phyloP scores from a whole-genome alignment of 2,113 vertebrate genomes.

The Catharus minimus region DNA sequence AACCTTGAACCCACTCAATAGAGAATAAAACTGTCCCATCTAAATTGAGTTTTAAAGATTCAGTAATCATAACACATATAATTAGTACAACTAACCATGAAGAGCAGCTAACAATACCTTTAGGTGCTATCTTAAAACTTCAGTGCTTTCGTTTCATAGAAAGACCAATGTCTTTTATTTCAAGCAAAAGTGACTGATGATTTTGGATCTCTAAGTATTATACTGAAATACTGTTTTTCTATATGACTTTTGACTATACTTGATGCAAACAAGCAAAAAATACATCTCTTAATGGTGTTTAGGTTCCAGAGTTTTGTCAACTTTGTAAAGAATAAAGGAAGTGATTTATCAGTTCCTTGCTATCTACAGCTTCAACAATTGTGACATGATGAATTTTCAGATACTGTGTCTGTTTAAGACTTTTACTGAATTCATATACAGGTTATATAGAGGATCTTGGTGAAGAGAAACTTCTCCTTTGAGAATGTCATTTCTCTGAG shows the following conservation, averaged over 20 bases:
- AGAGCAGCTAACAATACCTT: neutral
- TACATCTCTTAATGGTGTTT: neutral
- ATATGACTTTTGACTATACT: neutral
- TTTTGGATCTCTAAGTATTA: neutral
- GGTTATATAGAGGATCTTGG: neutral
- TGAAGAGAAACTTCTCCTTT: constrained; percentile 8
- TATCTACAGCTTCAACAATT: neutral
- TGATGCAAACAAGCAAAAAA: neutral
- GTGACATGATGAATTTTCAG: neutral
- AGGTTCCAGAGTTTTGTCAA: neutral
- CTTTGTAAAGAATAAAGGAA: neutral
- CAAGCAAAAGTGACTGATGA: neutral
- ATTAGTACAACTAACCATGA: neutral
- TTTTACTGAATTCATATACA: neutral
- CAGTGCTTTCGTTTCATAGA: neutral
- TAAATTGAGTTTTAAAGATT: neutral
- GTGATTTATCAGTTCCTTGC: neutral
- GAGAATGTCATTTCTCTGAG: constrained; percentile 20
- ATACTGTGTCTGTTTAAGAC: neutral
- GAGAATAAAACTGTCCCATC: neutral
- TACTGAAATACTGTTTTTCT: neutral
- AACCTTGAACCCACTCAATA: neutral
- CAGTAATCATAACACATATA: neutral
- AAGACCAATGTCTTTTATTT: neutral
- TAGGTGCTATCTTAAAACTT: neutral